Evolutionary conservation across 2,797 vertebrate species (phyloP).

Genomic region (Delichon dasypus): DNA sequence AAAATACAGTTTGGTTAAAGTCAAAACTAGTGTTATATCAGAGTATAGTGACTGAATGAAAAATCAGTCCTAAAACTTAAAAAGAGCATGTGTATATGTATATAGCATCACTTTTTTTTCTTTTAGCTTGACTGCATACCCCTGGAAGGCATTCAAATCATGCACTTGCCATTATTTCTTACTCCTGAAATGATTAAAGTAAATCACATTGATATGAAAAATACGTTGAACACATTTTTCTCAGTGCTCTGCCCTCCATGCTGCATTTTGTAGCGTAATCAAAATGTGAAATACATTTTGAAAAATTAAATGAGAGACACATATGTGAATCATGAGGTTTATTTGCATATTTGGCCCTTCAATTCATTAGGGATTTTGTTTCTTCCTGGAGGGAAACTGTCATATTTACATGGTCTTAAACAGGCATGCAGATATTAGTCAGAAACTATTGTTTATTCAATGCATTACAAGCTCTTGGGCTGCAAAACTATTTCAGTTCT

Average conservation of each 20-base stretch:
- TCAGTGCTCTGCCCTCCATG: conserved; percentile 8
- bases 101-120: background rate
- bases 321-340: conserved; percentile 63
- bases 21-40: background rate
- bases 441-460: conserved; percentile 23
- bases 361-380: conserved; percentile 51
- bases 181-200: conserved; percentile 58
- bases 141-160: conserved; percentile 54
- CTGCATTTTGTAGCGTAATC: conserved; percentile 50
- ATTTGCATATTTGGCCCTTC: conserved; percentile 61
- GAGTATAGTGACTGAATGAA: background rate
- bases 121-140: conserved; percentile 15
- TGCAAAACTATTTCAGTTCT: conserved; percentile 31
- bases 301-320: conserved; percentile 66
- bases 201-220: conserved; percentile 71
- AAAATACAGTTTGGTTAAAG: background rate
- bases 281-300: conserved; percentile 72
- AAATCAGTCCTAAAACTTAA: background rate
- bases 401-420: conserved; percentile 49
- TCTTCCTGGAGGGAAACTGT: conserved; percentile 35
- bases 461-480: conserved; percentile 17
- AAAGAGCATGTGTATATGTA: background rate
- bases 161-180: conserved; percentile 48
- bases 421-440: conserved; percentile 27
- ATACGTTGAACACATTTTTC: conserved; percentile 58